Evolutionary conservation across 2,888 invertebrate species (phyloP), one percentile per base, ranked within the genome.

Genomic region (Aporophyla lueneburgensis): DNA sequence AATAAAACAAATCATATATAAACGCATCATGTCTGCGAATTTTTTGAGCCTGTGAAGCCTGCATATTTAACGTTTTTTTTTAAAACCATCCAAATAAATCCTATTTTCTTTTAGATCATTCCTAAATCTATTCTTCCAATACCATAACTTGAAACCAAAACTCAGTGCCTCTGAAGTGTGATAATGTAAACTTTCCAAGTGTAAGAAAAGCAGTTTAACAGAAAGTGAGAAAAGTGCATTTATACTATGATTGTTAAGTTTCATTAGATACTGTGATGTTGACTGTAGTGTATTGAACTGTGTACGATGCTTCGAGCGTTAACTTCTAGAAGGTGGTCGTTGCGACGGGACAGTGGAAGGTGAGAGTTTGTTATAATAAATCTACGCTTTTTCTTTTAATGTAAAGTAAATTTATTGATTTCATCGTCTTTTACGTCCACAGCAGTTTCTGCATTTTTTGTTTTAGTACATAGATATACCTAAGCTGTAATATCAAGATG

Each of bases 341-440:
- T 96, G 86, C 92, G 96, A 69, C 93, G 97, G 12, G 96, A 97
- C 87, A 96, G 96, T 86, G 95, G 91, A 82, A 96, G 96, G 96
- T 96, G 92, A 96, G 96, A 86, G 40, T 53, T 73, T 53, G 0
- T 53, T 56, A 49, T n/a, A 53, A 12, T 40, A 24, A n/a, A 61
- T 61, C 9, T n/a, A 49, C 14, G 51, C 56, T 80, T 80, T 53
- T 12, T 33, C 16, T 49, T 59, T 14, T 24, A 72, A 21, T 56
- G 5, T n/a, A 10, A 1, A 14, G 2, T 16, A 71, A 10, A 2
- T 9, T 16, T 24, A 59, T 14, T 71, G 33, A 24, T 24, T 9
- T 53, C 2, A 16, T 24, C 24, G 10, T 24, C 21, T n/a, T 24
- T 1, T 9, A 12, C 14, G 19, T 72, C 24, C 21, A 27, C 40